Conservation (phyloP, 2,797 vertebrate species). For the Toxotes lorentzi region DNA sequence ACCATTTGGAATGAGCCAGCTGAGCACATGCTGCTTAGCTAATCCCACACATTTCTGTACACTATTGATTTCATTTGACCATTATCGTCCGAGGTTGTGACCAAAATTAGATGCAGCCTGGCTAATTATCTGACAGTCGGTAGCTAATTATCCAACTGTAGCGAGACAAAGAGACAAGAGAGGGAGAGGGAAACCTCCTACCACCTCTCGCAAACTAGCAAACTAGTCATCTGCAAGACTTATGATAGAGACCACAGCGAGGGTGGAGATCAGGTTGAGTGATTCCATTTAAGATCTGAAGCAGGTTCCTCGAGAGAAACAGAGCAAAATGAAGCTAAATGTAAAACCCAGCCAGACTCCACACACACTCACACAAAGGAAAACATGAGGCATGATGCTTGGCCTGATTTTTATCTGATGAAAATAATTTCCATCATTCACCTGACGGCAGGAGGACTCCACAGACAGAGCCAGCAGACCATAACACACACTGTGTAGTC, state of each 20-base stretch:
- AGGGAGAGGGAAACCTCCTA: conserved; percentile 43
- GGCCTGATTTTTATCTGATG: conserved; percentile 66
- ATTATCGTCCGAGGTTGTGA: conserved; percentile 79
- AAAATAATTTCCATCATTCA: conserved; percentile 71
- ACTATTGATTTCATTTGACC: conserved; percentile 81
- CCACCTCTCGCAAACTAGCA: conserved; percentile 31
- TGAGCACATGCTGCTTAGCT: conserved; percentile 73
- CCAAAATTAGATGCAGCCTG: conserved; percentile 80
- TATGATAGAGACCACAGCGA: conserved; percentile 37
- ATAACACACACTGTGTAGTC: conserved; percentile 67
- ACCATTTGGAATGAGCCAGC: conserved; percentile 69
- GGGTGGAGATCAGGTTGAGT: conserved; percentile 42
- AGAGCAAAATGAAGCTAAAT: conserved; percentile 37
- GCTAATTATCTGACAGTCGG: conserved; percentile 82
- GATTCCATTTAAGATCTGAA: conserved; percentile 59
- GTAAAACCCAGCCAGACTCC: conserved; percentile 46
- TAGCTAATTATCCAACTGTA: conserved; percentile 78
- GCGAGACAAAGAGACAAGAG: conserved; percentile 54
- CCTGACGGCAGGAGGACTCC: conserved; percentile 64
- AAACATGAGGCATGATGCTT: conserved; percentile 40
- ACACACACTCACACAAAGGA: conserved; percentile 5
- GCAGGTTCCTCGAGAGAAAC: conserved; percentile 43
- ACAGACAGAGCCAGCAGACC: conserved; percentile 63
- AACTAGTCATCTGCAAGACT: conserved; percentile 44
- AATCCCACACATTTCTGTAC: conserved; percentile 75